phyloP scores from a whole-genome alignment of 2,888 invertebrate species.

The Steinernema hermaphroditum region DNA sequence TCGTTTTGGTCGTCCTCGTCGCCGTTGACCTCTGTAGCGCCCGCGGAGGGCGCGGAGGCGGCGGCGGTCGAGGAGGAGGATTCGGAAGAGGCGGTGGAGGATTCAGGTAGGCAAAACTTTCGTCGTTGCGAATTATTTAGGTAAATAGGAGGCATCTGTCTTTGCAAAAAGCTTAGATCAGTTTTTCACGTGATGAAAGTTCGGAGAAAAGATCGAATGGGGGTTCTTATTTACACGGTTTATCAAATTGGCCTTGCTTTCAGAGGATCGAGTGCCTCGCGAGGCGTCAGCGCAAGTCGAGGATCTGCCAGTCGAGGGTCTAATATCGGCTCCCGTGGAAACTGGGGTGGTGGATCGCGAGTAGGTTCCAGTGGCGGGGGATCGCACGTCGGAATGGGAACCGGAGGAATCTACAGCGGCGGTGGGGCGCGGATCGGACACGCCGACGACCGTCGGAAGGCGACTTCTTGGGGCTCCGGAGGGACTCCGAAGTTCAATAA shows the following conservation, averaged over 20 bases:
- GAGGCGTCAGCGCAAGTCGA: conserved; percentile 6
- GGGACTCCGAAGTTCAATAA: not conserved
- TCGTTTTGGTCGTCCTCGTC: not conserved
- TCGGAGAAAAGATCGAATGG: not conserved
- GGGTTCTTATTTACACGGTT: not conserved
- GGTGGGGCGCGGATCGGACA: not conserved
- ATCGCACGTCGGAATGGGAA: not conserved
- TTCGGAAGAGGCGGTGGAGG: conserved; percentile 20
- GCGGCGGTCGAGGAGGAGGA: conserved; percentile 5
- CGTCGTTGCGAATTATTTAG: not conserved
- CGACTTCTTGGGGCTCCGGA: not conserved
- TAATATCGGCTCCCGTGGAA: not conserved
- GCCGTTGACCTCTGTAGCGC: not conserved
- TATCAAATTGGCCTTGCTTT: not conserved
- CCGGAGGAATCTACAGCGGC: conserved; percentile 5
- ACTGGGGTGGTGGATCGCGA: conserved; percentile 19
- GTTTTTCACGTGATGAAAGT: too few species aligned
- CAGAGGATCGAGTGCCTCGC: not conserved
- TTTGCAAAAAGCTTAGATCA: too few species aligned
- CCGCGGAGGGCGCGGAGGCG: conserved; percentile 14
- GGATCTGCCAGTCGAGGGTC: conserved; percentile 5
- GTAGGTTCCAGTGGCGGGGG: not conserved
- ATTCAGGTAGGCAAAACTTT: not conserved
- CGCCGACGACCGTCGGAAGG: conserved; percentile 10
- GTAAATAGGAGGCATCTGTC: too few species aligned